Evolutionary conservation across 2,797 vertebrate species (phyloP), one percentile per base, ranked within the genome.

Genomic region (Scleropages formosus): DNA sequence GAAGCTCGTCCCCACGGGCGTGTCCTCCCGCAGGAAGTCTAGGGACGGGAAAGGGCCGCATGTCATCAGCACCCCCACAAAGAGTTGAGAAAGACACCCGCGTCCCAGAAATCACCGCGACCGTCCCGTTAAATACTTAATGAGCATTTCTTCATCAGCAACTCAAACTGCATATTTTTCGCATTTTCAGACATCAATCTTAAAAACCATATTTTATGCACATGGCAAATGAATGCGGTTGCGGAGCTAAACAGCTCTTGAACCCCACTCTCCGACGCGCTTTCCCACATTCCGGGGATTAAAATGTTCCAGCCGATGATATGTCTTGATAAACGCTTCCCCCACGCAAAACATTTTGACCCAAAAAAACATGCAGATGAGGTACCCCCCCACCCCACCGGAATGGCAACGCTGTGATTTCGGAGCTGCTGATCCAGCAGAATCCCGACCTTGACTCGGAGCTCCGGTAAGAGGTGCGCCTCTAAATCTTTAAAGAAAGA

Each of bases 1-100:
- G 81, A 96, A 96, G 80, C 95, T 96, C 0, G 86, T 95, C 46
- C 95, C 95, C 47, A 96, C 90, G 0, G 93, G 87, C 6, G 93
- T 94, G 82, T 96, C 95, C 80, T 96, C 94, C 0, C 91, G 89
- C 74, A 97, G 90, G 80, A 95, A 96, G 79, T 95, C 95, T 96
- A 85, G 27, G 10, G 31, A 53, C 8, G 66, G 20, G 4, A 71
- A 79, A 73, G 4, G 73, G 73, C 66, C 75, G 77, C 24, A 22
- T 8, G 80, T 86, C 86, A 87, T 82, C 82, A 82, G 27, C 0
- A 60, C 75, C 80, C 81, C 81, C 78, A 56, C 51, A 18, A 15
- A 58, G 64, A 69, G 63, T 70, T 69, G 11, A 24, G 47, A 84
- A 87, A 87, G 84, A 58, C 87, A 85, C 81, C 77, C 73, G 47